phyloP scores from a whole-genome alignment of 2,797 vertebrate genomes.

The Borostomias antarcticus region DNA sequence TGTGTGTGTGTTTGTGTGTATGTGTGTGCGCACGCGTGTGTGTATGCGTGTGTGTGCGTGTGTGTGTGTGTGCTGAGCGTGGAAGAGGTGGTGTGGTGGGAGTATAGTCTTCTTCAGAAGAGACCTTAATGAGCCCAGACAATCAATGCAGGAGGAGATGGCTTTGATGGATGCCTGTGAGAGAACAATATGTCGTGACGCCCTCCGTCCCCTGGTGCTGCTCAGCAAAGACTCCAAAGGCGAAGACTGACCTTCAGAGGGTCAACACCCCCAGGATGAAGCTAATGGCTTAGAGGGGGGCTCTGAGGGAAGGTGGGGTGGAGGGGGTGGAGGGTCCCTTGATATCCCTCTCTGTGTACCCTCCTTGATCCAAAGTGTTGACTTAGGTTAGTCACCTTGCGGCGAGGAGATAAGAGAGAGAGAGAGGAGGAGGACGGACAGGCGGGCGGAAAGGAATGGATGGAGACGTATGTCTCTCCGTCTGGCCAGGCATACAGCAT shows the following conservation, averaged over 20 bases:
- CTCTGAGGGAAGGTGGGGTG: neutral
- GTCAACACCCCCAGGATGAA: constrained; percentile 43
- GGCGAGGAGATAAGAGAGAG: constrained; percentile 21
- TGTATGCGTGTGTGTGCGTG: neutral
- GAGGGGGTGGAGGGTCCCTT: constrained; percentile 21
- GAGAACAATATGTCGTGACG: constrained; percentile 73
- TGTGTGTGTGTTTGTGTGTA: neutral
- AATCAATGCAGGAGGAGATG: constrained; percentile 80
- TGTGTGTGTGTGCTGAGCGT: neutral
- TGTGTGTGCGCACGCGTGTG: neutral
- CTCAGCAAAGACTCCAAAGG: constrained; percentile 62
- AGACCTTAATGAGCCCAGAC: constrained; percentile 75
- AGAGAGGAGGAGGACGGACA: constrained; percentile 23
- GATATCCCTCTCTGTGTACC: constrained; percentile 49
- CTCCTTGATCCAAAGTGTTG: constrained; percentile 44
- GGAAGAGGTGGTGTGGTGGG: neutral
- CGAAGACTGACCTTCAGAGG: constrained; percentile 66
- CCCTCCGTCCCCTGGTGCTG: constrained; percentile 64
- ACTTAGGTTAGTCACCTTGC: constrained; percentile 44
- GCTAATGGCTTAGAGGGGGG: constrained; percentile 30
- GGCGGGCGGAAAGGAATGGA: constrained; percentile 21
- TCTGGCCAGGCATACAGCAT: constrained; percentile 32
- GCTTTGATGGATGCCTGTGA: constrained; percentile 82
- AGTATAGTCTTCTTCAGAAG: constrained; percentile 59
- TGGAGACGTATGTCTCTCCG: constrained; percentile 43